A percentile compares a stretch with the other conserved stretches of the same genome.
These are phyloP conservation scores for Coilia nasus DNA, from an alignment of 2,797 vertebrate species.

Conservation along the genomic window DNA sequence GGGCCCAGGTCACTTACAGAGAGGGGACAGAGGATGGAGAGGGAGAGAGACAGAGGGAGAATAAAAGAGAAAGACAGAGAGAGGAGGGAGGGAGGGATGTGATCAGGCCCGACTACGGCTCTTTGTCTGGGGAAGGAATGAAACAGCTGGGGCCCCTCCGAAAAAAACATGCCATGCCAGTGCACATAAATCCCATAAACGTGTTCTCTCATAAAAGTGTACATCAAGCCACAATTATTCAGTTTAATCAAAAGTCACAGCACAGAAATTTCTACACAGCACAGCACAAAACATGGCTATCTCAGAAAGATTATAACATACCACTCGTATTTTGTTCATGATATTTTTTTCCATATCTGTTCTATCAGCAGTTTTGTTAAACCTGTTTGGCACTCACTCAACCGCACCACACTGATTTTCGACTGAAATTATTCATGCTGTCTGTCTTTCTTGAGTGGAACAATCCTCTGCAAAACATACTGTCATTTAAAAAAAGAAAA, in stretches of 20 bases:
- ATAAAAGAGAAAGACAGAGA: not conserved
- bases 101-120: not conserved
- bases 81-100: not conserved
- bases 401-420: not conserved
- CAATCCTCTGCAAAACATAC: not conserved
- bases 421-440: not conserved
- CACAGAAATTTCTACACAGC: not conserved
- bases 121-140: not conserved
- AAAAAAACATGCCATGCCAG: not conserved
- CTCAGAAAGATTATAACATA: not conserved
- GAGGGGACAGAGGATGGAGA: not conserved
- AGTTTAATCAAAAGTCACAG: slow-evolving; percentile 9
- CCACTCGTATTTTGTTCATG: not conserved
- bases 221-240: slow-evolving; percentile 3
- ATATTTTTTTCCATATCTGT: not conserved
- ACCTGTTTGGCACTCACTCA: not conserved
- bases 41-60: not conserved
- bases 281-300: not conserved
- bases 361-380: not conserved
- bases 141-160: not conserved
- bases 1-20: slow-evolving; percentile 32
- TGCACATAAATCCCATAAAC: slow-evolving; percentile 11
- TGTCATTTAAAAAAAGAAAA: not conserved
- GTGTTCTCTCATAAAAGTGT: not conserved
- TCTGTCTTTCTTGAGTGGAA: not conserved